phyloP scores from a whole-genome alignment of 2,888 invertebrate genomes.

The Tetheella fluctuosa region DNA sequence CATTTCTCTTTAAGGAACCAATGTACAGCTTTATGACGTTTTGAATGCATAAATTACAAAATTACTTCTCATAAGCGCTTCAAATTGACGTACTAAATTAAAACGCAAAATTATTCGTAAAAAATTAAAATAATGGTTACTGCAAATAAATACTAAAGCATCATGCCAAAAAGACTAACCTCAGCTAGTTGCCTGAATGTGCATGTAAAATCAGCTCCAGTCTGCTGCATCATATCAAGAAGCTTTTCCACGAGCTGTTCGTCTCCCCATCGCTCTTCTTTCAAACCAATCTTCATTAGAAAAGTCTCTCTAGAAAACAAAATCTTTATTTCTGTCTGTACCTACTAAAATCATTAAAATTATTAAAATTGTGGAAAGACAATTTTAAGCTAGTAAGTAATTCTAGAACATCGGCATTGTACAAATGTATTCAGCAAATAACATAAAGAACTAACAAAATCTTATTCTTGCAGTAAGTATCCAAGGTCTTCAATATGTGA shows the following conservation, averaged over 20 bases:
- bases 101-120: too few species aligned
- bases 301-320: constrained; percentile 64
- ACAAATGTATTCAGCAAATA: too few species aligned
- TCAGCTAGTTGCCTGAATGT: constrained; percentile 84
- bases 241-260: constrained; percentile 80
- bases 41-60: too few species aligned
- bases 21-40: too few species aligned
- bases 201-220: constrained; percentile 86
- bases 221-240: constrained; percentile 85
- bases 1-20: too few species aligned
- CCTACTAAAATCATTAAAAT: constrained; percentile 7
- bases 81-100: too few species aligned
- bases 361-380: too few species aligned
- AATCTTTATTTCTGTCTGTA: not conserved
- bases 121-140: too few species aligned
- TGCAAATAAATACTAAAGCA: not conserved
- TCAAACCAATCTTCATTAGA: constrained; percentile 82
- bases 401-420: too few species aligned
- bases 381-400: too few species aligned
- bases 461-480: constrained; percentile 77
- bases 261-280: constrained; percentile 75
- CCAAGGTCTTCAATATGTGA: constrained; percentile 73
- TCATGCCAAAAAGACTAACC: constrained; percentile 32
- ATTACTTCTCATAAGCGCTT: too few species aligned
- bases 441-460: constrained; percentile 60